A percentile compares a stretch with the other conserved stretches of the same genome.
phyloP scores from a whole-genome alignment of 2,113 vertebrate genomes.

The Cygnus buccinator region DNA sequence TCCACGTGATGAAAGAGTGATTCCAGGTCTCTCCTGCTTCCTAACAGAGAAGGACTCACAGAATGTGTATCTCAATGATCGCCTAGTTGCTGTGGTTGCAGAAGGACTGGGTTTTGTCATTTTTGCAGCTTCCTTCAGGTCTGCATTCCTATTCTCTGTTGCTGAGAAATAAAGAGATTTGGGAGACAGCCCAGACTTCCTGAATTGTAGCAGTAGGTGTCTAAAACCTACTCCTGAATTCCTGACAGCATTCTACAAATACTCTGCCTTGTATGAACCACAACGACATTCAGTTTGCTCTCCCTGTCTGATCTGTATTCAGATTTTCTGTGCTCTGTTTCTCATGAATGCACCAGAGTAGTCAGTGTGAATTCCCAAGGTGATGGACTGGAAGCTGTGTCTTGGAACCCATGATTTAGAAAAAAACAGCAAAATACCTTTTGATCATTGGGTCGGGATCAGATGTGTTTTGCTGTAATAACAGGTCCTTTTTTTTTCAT shows the following conservation, averaged over 20 bases:
- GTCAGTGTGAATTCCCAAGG: neutral
- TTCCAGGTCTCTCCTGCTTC: neutral
- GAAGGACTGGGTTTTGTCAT: neutral
- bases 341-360: neutral
- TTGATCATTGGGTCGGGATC: neutral
- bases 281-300: neutral
- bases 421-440: neutral
- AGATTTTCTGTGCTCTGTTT: neutral
- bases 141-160: neutral
- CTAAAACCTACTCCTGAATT: neutral
- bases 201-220: neutral
- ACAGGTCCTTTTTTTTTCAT: accelerated
- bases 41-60: neutral
- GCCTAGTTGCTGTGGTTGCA: neutral
- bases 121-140: neutral
- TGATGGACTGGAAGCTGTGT: neutral
- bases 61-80: neutral
- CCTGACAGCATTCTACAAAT: slow-evolving; percentile 9
- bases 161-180: neutral
- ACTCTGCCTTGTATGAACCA: neutral
- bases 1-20: neutral
- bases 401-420: neutral
- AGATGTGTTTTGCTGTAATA: neutral
- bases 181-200: neutral
- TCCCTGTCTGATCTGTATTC: neutral